Conservation (phyloP, 2,113 vertebrate genomes). For the Platichthys stellatus region DNA sequence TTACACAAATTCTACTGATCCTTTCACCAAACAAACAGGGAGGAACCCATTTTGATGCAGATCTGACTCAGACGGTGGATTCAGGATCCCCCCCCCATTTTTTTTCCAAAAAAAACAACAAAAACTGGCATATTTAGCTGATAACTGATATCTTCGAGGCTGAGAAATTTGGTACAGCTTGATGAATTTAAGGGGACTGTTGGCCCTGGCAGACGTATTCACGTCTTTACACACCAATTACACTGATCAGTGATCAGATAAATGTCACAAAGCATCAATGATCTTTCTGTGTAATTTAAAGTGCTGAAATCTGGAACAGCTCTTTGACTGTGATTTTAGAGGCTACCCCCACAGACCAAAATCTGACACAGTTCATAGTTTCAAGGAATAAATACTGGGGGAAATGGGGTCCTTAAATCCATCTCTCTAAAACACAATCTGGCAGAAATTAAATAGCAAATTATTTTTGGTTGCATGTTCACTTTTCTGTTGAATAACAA, state of each 20-base stretch:
- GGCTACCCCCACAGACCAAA: not conserved
- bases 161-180: no score
- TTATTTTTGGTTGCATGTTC: not conserved
- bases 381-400: not conserved
- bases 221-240: not conserved
- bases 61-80: no score
- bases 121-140: no score
- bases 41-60: no score
- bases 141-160: no score
- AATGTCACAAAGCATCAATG: not conserved
- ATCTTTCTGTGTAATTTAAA: not conserved
- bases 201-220: no score
- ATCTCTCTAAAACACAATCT: not conserved
- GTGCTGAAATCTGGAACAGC: not conserved
- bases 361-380: not conserved
- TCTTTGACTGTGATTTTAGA: not conserved
- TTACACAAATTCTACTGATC: no score
- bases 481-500: not conserved
- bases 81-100: no score
- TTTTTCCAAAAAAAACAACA: no score
- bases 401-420: not conserved
- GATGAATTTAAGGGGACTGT: no score
- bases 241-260: not conserved
- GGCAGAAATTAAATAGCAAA: not conserved
- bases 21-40: no score